Evolutionary conservation across 2,888 invertebrate species (phyloP).

Genomic region (Neocrepidodera transversa): DNA sequence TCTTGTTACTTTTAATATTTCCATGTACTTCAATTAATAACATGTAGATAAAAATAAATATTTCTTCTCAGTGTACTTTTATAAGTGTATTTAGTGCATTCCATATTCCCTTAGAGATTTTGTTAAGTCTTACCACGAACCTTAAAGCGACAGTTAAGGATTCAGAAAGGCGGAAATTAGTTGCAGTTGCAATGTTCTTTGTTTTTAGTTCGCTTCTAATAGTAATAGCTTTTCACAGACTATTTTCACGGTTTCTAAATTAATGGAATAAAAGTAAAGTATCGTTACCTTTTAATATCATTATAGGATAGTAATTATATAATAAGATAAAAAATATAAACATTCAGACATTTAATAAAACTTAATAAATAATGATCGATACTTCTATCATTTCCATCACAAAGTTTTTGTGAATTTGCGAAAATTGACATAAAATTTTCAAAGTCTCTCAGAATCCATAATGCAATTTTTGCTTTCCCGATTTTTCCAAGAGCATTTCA

Average conservation of each 20-base stretch:
- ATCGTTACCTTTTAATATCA: no score
- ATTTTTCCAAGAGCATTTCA: slow-evolving; percentile 10
- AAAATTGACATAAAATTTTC: slow-evolving; percentile 7
- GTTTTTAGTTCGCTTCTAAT: not conserved
- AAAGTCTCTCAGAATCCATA: slow-evolving; percentile 9
- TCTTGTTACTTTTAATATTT: no score
- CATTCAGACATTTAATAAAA: no score
- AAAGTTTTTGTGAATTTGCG: not conserved
- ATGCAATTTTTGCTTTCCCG: slow-evolving; percentile 12
- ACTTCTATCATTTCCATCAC: no score
- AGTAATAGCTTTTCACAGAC: not conserved
- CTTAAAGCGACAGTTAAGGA: not conserved
- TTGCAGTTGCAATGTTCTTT: not conserved
- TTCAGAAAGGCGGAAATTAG: not conserved
- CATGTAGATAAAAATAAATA: no score
- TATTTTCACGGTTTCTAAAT: not conserved
- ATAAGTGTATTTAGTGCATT: not conserved
- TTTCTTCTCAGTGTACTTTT: no score
- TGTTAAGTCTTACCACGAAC: not conserved
- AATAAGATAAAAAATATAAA: no score
- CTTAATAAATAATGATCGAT: no score
- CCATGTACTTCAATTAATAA: no score
- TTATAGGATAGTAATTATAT: no score
- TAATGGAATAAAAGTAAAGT: no score
- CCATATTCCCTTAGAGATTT: not conserved